Base-by-base conservation (phyloP, 2,888 invertebrate genomes). In the Zhuqinia jingwanae region DNA sequence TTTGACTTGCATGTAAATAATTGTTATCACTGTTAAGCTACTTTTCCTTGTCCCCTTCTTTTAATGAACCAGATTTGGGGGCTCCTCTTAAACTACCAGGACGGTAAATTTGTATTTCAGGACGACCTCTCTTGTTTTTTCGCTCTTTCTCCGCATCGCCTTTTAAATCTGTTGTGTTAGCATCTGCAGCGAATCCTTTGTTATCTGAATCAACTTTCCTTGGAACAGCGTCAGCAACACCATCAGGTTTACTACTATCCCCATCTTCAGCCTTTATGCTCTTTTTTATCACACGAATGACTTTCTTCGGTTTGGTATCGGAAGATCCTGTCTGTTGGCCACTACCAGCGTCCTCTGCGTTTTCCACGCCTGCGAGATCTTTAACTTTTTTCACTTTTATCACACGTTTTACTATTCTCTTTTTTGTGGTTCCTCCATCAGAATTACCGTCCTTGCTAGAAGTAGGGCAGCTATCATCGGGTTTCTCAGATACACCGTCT, bases 91-190 rank as follows among this genome's bases (percentile, higher is more conserved):
- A 84, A 75, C 89, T 97, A 25, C 97, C 97, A 0, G 98, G 98
- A 90, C 97, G 95, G 92, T 98, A 98, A 90, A 98, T 96, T 87
- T 96, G 96, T 92, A 97, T 95, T 60, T 97, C 96, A 27, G 98
- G 98, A 58, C 97, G 95, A 25, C 85, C 87, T 85, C 88, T 89
- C 42, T 83, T 82, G n/a, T 53, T 63, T 73, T 77, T 84, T 22
- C 84, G 42, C 20, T 84, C 84, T 65, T 73, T 81, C 13, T 86
- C 78, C 11, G n/a, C 25, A 17, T 85, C 77, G 2, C 20, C 20
- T 56, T 76, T 47, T 30, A n/a, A 2, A 20, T 75, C 68, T 0
- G 75, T 15, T 42, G 11, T 63, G 15, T 58, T 13, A 50, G n/a
- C 42, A n/a, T 50, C 50, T 50, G 36, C 53, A 13, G 53, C 76